Percentiles rank a stretch among this genome's conserved stretches.
Evolutionary conservation across 2,113 vertebrate species (phyloP).

Genomic region (Crotophaga sulcirostris): DNA sequence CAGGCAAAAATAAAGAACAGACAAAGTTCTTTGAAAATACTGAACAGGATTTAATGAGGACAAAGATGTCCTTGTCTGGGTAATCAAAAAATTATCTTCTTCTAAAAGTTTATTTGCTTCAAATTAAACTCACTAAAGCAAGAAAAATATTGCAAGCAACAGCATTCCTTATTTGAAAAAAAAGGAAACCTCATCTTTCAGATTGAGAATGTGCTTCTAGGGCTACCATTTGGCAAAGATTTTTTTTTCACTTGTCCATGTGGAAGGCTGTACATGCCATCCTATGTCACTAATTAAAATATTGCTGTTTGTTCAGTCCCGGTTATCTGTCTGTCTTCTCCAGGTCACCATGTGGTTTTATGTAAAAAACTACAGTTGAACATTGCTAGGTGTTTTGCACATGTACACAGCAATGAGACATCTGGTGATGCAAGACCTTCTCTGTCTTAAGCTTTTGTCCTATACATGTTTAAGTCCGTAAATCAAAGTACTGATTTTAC

Average conservation of each 20-base stretch:
- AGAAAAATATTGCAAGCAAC: neutral
- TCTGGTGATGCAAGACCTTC: neutral
- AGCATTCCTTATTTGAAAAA: neutral
- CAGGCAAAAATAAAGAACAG: neutral
- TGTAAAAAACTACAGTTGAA: neutral
- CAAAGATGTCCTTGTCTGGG: neutral
- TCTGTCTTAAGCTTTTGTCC: neutral
- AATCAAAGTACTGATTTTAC: neutral
- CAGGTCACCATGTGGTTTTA: neutral
- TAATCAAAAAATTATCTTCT: neutral
- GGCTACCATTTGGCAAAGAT: neutral
- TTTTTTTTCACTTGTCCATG: neutral
- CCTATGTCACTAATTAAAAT: neutral
- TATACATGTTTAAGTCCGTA: neutral
- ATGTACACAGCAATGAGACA: neutral
- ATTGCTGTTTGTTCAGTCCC: neutral
- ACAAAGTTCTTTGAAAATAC: neutral
- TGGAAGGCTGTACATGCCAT: neutral
- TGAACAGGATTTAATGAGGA: neutral
- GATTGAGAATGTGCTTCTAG: neutral
- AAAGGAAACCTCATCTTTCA: neutral
- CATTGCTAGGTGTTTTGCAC: neutral
- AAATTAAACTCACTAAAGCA: neutral
- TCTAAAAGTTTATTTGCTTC: neutral
- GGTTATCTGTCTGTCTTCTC: neutral